Evolutionary conservation across 2,888 invertebrate genomes (phyloP).

Genomic region (Drosophila diplacantha): DNA sequence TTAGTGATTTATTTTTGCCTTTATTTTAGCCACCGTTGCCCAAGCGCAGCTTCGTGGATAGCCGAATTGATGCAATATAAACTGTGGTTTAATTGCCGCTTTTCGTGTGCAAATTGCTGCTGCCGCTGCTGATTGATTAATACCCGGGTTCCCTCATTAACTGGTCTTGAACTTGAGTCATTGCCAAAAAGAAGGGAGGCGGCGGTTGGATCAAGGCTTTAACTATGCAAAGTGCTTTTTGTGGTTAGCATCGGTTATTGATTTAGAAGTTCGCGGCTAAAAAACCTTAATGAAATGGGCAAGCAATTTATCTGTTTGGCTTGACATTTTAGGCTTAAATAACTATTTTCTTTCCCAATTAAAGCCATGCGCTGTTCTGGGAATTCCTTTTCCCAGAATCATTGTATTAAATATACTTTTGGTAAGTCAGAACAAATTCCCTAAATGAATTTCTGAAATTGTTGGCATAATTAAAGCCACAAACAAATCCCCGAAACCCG

Average conservation of each 20-base stretch:
- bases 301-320: conserved; percentile 1
- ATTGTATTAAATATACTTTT: background rate
- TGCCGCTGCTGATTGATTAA: conserved; percentile 56
- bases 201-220: conserved; percentile 42
- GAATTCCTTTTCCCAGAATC: conserved; percentile 11
- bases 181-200: conserved; percentile 20
- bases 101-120: conserved; percentile 29
- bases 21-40: conserved; percentile 17
- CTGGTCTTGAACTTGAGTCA: conserved; percentile 62
- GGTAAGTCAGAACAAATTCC: background rate
- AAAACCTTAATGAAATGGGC: background rate
- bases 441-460: background rate
- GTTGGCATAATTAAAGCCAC: background rate
- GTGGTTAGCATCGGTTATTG: conserved; percentile 40
- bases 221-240: conserved; percentile 32
- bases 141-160: conserved; percentile 40
- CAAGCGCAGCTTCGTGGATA: conserved; percentile 19
- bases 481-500: background rate
- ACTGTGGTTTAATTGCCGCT: conserved; percentile 32
- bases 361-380: conserved; percentile 15
- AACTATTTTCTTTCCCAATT: conserved; percentile 4
- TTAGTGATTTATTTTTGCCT: conserved; percentile 17
- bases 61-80: conserved; percentile 37
- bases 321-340: background rate
- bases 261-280: conserved; percentile 9